These are phyloP conservation scores for Pardalotus punctatus DNA, from an alignment of 2,113 vertebrate genomes.

Conservation along the genomic window DNA sequence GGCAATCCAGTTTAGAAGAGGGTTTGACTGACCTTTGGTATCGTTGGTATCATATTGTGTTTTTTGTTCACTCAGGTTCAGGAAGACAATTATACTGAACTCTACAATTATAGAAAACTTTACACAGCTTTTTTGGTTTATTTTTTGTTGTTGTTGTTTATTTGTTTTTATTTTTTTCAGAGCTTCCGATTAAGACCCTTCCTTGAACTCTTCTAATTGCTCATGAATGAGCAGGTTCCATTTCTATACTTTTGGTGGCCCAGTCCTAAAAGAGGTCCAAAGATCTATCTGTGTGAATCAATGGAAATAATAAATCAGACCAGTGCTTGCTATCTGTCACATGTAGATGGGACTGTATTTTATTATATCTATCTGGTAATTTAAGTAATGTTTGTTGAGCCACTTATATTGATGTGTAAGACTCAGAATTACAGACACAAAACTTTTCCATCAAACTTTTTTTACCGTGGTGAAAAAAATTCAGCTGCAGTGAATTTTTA, in stretches of 20 bases:
- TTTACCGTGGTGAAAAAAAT: background rate
- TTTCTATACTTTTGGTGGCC: background rate
- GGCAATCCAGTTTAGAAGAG: background rate
- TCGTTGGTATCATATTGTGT: background rate
- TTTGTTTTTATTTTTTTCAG: background rate
- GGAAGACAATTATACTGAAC: background rate
- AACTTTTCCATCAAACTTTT: background rate
- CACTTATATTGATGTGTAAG: background rate
- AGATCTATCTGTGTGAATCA: background rate
- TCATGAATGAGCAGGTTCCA: background rate
- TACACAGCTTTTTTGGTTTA: no score
- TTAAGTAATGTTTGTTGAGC: background rate
- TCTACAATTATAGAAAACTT: background rate
- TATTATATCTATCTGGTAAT: background rate
- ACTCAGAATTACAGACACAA: background rate
- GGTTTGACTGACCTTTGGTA: background rate
- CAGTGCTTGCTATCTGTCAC: background rate
- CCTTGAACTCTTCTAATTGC: background rate
- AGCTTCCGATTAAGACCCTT: background rate
- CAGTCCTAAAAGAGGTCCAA: background rate
- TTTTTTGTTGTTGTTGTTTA: no score
- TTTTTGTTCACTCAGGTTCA: background rate
- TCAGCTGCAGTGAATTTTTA: background rate
- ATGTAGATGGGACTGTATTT: background rate
- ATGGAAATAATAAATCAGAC: background rate